Base-by-base conservation (phyloP, 2,797 vertebrate species). In the Carduelis carduelis region DNA sequence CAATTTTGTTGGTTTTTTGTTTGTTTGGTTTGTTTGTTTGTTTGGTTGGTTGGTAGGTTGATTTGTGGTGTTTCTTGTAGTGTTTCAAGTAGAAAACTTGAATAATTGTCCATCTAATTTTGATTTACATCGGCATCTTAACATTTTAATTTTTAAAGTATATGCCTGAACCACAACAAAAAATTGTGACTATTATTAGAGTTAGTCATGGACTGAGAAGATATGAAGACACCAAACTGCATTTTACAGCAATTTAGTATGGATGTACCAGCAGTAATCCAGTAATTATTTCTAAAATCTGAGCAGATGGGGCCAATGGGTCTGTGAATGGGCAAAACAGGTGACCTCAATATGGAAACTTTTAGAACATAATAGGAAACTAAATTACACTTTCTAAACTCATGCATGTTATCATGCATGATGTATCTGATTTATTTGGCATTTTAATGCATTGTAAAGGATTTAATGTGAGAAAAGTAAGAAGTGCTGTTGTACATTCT, bases 1-100 rank as follows among this genome's bases (percentile, higher is more conserved):
- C 19, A 10, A 1, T 16, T 59, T 49, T 24, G 2, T 43, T 16
- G 4, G 2, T 12, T 49, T 34, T 55, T 30, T 52, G 8, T 1
- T 39, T 50, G 14, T 0, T 59, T 50, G 5, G 5, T 0, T 50
- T 30, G 50, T 11, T 30, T 52, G 12, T 3, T 72, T 61, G 44
- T 2, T 35, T 47, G n/a, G 18, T 32, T 16, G 7, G 5, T 32
- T 16, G 8, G 12, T 26, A 65, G 24, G 37, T 50, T 65, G 4
- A 21, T 57, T 39, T 46, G 28, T 46, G 27, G 15, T 24, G 8
- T 9, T 79, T 11, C 37, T 43, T 3, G 21, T 44, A 12, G 28
- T 39, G 22, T 65, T 94, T 90, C 49, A 82, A 50, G 43, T 22
- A 23, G 2, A 3, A 0, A 43, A 27, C 8, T 47, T 41, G 15